Base-by-base conservation (phyloP, 2,113 vertebrate species). In the Entomyzon cyanotis region DNA sequence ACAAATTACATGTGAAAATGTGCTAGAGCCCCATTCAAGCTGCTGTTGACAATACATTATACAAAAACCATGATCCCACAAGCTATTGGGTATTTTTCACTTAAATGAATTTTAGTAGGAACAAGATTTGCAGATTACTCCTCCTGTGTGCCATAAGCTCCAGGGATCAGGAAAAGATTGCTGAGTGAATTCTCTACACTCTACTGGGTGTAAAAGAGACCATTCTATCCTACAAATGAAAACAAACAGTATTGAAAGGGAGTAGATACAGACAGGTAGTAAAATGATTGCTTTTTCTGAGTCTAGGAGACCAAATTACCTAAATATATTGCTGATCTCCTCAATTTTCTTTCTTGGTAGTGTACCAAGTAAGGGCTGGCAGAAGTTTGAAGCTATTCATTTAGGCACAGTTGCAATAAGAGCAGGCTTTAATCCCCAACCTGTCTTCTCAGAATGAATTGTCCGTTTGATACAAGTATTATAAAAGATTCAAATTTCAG, bases 31-130 rank as follows among this genome's bases (percentile, higher is more conserved):
- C 35, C 19, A 30, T 53, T 94, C 55, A 85, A 87, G 63, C 55
- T 91, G 63, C 44, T 84, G 20, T 65, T 82, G 65, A 84, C 42
- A 75, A 82, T 24, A 21, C 9, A 44, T 91, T 79, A 76, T 58
- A 76, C 12, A 62, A 62, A 91, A 95, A 49, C 42, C 46, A 31
- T 47, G 63, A 87, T 80, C 62, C 21, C 63, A 76, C 46, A 87
- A 87, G 28, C 33, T 85, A 53, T 2, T 55, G 46, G 69, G 37
- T 58, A 62, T 87, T 91, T 87, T 80, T 85, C 39, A 42, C 55
- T 86, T 73, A 91, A 79, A 89, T 82, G 10, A 95, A 76, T 91
- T 95, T 85, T 73, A 27, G 30, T 69, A 58, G 70, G 27, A 84
- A 39, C 7, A 35, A 49, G 42, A 89, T 89, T 89, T 94, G 31